A percentile compares a stretch with the other conserved stretches of the same genome.
These are phyloP conservation scores for Mythimna albipuncta DNA, from an alignment of 2,888 invertebrate genomes.

Conservation along the genomic window DNA sequence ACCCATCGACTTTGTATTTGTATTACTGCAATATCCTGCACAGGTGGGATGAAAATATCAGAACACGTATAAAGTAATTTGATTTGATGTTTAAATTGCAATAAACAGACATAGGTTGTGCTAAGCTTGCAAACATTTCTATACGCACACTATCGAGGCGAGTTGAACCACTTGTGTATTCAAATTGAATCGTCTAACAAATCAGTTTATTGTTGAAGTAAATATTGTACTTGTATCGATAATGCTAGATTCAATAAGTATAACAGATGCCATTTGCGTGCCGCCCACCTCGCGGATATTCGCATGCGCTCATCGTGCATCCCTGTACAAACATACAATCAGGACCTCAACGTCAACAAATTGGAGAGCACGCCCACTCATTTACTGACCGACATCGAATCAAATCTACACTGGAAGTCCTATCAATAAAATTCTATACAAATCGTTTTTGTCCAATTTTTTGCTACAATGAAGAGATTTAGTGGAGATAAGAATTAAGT, in stretches of 20 bases:
- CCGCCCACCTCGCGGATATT: conserved; percentile 76
- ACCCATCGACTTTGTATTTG: conserved; percentile 39
- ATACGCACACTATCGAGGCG: conserved; percentile 15
- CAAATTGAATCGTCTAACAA: conserved; percentile 49
- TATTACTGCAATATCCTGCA: conserved; percentile 46
- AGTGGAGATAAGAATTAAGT: conserved; percentile 17
- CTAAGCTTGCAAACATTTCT: conserved; percentile 33
- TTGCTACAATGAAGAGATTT: conserved; percentile 10
- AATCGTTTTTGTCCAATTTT: conserved; percentile 26
- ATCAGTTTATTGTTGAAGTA: conserved; percentile 61
- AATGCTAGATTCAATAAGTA: conserved; percentile 73
- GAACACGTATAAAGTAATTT: conserved; percentile 44
- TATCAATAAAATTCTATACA: conserved; percentile 34
- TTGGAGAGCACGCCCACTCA: conserved; percentile 82
- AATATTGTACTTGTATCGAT: conserved; percentile 70
- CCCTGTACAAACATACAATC: conserved; percentile 82
- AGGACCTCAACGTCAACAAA: conserved; percentile 83
- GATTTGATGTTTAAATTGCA: conserved; percentile 49
- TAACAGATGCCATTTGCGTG: conserved; percentile 75
- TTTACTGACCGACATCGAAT: conserved; percentile 67
- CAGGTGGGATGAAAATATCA: conserved; percentile 49
- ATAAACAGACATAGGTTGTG: conserved; percentile 32
- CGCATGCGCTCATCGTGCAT: conserved; percentile 76
- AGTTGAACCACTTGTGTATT: conserved; percentile 14
- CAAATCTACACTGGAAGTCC: conserved; percentile 57